These are phyloP conservation scores for Ormyrus thymus DNA, from an alignment of 2,888 invertebrate species.

Conservation along the genomic window DNA sequence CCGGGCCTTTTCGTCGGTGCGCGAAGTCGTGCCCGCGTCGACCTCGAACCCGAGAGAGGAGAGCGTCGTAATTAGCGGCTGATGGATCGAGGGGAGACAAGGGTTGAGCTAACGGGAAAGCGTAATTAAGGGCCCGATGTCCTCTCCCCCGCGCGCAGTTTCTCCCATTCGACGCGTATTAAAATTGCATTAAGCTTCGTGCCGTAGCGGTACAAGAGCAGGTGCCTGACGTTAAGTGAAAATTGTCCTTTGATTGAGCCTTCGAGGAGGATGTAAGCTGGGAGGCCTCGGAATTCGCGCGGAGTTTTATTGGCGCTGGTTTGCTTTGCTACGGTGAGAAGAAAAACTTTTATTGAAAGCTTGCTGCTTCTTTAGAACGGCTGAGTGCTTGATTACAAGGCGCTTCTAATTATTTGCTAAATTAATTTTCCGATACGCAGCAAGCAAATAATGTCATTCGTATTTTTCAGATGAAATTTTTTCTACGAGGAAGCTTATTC, in stretches of 20 bases:
- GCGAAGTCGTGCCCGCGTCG: not conserved
- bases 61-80: slow-evolving; percentile 34
- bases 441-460: no score
- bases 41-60: not conserved
- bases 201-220: slow-evolving; percentile 44
- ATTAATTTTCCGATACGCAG: no score
- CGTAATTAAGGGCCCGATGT: slow-evolving; percentile 49
- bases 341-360: slow-evolving; percentile 17
- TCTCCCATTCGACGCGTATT: slow-evolving; percentile 40
- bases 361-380: not conserved
- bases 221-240: slow-evolving; percentile 16
- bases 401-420: no score
- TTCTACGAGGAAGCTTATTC: no score
- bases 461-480: no score
- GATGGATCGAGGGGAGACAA: slow-evolving; percentile 24
- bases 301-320: not conserved
- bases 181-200: slow-evolving; percentile 50
- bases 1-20: not conserved
- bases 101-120: slow-evolving; percentile 44
- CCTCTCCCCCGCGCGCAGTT: not conserved
- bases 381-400: no score
- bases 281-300: not conserved
- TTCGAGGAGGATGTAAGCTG: not conserved
- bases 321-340: not conserved
- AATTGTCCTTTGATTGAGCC: slow-evolving; percentile 34